Evolutionary conservation across 2,888 invertebrate species (phyloP).

Genomic region (Euclidia mi): DNA sequence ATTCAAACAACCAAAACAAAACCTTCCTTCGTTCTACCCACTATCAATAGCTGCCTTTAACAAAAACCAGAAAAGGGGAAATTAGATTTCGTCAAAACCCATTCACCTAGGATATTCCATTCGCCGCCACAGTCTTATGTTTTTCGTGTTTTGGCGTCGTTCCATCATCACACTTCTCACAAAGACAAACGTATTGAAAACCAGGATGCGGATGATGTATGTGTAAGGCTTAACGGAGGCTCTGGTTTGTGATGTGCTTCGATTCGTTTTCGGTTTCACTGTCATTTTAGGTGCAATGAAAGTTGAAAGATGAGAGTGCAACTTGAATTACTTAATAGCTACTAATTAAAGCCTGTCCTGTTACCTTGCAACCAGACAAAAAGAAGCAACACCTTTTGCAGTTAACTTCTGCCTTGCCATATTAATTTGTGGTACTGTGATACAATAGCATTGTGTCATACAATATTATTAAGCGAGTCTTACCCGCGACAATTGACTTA

Average conservation of each 20-base stretch:
- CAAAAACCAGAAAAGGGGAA: constrained; percentile 13
- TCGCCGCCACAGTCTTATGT: constrained; percentile 43
- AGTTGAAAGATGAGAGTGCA: background rate
- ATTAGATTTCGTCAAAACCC: constrained; percentile 52
- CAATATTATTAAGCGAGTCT: too few relatives aligned
- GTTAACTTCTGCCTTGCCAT: too few relatives aligned
- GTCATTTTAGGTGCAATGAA: background rate
- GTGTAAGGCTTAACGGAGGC: constrained; percentile 1
- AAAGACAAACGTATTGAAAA: constrained; percentile 17
- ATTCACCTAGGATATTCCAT: constrained; percentile 65
- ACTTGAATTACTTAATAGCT: too few relatives aligned
- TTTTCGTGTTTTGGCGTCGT: constrained; percentile 53
- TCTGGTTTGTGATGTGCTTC: background rate
- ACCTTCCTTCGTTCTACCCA: too few relatives aligned
- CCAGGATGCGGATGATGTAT: constrained; percentile 5
- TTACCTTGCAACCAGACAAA: too few relatives aligned
- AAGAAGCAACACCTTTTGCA: too few relatives aligned
- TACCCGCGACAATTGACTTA: too few relatives aligned
- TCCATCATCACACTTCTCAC: constrained; percentile 43
- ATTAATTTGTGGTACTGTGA: too few relatives aligned
- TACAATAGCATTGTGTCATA: too few relatives aligned
- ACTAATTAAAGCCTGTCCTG: too few relatives aligned
- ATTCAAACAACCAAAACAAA: too few relatives aligned
- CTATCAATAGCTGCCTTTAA: constrained; percentile 11
- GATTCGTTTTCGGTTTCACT: background rate